Evolutionary conservation across 2,888 invertebrate genomes (phyloP), one percentile per base, ranked within the genome.

Genomic region (Operophtera brumata): DNA sequence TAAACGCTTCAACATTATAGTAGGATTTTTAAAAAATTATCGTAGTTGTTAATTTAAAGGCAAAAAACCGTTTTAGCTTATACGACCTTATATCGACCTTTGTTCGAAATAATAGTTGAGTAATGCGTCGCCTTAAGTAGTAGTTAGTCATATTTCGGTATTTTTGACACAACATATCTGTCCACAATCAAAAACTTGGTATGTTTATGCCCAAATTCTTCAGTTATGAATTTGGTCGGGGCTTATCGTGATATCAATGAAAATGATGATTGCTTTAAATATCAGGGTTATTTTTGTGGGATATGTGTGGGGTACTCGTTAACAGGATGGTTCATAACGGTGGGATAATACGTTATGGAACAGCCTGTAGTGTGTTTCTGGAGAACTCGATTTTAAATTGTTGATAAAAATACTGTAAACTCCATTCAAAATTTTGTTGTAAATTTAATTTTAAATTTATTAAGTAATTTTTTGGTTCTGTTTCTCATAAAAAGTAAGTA

Each of bases 371-470:
- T 28, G 35, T 28, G n/a, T 35, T 26, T 35, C 6, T 48, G 14
- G 30, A 43, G 30, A 30, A 30, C 49, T 48, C 26, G 12, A 45
- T 47, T 47, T 34, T 14, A 47, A 28, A 45, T 44, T 30, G 14
- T 13, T 47, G 10, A 4, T 35, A 39, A 64, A 54, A 47, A 57
- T 56, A 54, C 52, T 64, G 56, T 49, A 45, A 43, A 48, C 54
- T 12, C 8, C 10, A 11, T n/a, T 11, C n/a, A 11, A 34, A 34
- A 34, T n/a, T 11, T 11, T n/a, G 6, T n/a, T 34, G n/a, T n/a
- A 34, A n/a, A n/a, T n/a, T 34, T n/a, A 11, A n/a, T n/a, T n/a
- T n/a, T n/a, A 34, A 34, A 34, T 34, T 34, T 20, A 20, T 20
- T 20, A n/a, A 20, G 20, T 20, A 20, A n/a, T 20, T 20, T 20